Base-by-base conservation (phyloP, 2,888 invertebrate species). In the Nasonia oneida region DNA sequence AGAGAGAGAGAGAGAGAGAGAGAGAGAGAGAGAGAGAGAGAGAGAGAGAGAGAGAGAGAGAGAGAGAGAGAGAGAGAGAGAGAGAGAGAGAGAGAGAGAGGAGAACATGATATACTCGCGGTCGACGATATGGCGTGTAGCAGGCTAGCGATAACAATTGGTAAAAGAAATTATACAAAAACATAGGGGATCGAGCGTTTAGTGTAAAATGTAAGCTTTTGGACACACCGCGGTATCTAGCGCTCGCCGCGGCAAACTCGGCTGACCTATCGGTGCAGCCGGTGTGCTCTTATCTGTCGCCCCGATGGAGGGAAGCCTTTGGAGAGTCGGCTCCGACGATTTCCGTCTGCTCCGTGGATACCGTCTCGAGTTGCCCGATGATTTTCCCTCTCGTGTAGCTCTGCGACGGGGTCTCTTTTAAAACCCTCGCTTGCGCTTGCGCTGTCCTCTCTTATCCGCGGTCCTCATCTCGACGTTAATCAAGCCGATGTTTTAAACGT, bases 251-350 rank as follows among this genome's bases (percentile, higher is more conserved):
- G 33, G 50, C n/a, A 50, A 83, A 64, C 78, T 83, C 37, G 33
- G 29, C 42, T 42, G 83, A 71, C 83, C 71, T 77, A 71, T 78
- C 73, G 64, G 64, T 23, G 23, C 33, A 42, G 29, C 18, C 47
- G 47, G 47, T 47, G 53, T 33, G 29, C 64, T 74, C 77, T 87
- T 87, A 85, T 87, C 85, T 81, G 74, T 79, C 78, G 64, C 61
- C 53, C 29, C 76, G 75, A 81, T 71, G 61, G 74, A 87, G 23
- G 23, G 64, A 64, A 85, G 81, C 77, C 29, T 61, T 37, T 71
- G 33, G 15, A 29, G 70, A 29, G 75, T 18, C 83, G 29, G 3
- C 6, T 14, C 29, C 42, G 75, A 76, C 73, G 77, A 77, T 85
- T 82, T 82, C 42, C 82, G 74, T 67, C 39, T 67, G 50, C 50